phyloP scores from a whole-genome alignment of 2,797 vertebrate species.

The Tinamus major region DNA sequence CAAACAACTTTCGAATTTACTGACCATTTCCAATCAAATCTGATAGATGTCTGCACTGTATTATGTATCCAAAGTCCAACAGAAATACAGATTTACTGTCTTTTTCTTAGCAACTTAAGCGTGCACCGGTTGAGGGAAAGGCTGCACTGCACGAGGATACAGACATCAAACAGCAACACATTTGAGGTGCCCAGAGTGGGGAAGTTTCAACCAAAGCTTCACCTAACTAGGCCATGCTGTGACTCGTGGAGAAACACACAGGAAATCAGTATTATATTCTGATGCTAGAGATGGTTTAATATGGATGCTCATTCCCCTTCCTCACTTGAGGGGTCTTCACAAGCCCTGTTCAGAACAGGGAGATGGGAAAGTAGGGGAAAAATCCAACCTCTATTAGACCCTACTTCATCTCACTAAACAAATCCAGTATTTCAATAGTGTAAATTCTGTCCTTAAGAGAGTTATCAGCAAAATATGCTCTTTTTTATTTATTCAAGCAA shows the following conservation, averaged over 20 bases:
- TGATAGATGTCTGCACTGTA: not conserved
- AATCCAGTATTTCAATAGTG: not conserved
- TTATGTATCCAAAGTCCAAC: not conserved
- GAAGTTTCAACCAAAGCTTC: not conserved
- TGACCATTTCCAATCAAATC: too few relatives aligned
- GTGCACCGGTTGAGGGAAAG: not conserved
- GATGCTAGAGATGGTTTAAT: not conserved
- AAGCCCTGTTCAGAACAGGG: not conserved
- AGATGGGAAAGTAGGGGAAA: not conserved
- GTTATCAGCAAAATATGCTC: not conserved
- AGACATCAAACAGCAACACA: not conserved
- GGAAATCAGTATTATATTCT: not conserved
- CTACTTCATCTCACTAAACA: not conserved
- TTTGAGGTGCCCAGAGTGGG: not conserved
- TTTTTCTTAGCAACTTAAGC: not conserved
- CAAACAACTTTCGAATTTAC: not conserved
- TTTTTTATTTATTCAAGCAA: not conserved
- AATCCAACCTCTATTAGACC: not conserved
- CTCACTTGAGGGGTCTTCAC: not conserved
- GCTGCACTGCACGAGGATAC: not conserved
- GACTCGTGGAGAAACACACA: not conserved
- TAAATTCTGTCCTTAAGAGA: not conserved
- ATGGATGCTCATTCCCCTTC: rapidly evolving
- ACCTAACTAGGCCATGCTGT: not conserved
- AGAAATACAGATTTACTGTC: not conserved